Conservation (phyloP, 2,888 invertebrate genomes). For the Coelinius sp. region DNA sequence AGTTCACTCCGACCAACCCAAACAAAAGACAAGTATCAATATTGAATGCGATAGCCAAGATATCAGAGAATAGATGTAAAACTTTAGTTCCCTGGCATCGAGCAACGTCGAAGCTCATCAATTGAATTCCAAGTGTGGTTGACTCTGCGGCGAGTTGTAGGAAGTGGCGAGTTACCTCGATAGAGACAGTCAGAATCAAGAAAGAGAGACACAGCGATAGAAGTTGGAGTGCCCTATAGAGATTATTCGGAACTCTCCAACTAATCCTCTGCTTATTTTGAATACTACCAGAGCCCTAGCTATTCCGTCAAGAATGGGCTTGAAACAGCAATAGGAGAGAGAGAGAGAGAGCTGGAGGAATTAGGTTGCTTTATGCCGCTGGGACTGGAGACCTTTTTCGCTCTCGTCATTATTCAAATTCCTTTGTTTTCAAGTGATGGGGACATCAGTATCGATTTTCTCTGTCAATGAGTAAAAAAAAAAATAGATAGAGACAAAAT, state of each 20-base stretch:
- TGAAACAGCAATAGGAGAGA: conserved; percentile 1
- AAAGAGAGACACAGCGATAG: background rate
- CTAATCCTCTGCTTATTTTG: conserved; percentile 35
- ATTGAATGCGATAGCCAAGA: conserved; percentile 18
- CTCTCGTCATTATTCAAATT: background rate
- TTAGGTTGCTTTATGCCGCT: conserved; percentile 2
- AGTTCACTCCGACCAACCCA: background rate
- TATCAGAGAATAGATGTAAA: conserved; percentile 4
- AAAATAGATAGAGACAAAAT: too few relatives aligned
- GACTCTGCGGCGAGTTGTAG: conserved; percentile 16
- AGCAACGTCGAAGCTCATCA: conserved; percentile 26
- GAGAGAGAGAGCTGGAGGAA: background rate
- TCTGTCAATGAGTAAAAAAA: background rate
- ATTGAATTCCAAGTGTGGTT: conserved; percentile 29
- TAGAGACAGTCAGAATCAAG: background rate
- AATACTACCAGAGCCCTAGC: conserved; percentile 15
- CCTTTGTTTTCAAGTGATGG: background rate
- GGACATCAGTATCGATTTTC: background rate
- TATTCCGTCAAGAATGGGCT: background rate
- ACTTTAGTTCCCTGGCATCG: background rate
- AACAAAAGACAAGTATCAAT: conserved; percentile 13
- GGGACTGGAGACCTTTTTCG: background rate
- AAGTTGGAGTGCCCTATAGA: conserved; percentile 24
- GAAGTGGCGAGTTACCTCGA: background rate
- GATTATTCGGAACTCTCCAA: conserved; percentile 36